Evolutionary conservation across 1,140 invertebrate genomes (phyloP), one percentile per base, ranked within the genome.

Genomic region (Lepidurus couesii): DNA sequence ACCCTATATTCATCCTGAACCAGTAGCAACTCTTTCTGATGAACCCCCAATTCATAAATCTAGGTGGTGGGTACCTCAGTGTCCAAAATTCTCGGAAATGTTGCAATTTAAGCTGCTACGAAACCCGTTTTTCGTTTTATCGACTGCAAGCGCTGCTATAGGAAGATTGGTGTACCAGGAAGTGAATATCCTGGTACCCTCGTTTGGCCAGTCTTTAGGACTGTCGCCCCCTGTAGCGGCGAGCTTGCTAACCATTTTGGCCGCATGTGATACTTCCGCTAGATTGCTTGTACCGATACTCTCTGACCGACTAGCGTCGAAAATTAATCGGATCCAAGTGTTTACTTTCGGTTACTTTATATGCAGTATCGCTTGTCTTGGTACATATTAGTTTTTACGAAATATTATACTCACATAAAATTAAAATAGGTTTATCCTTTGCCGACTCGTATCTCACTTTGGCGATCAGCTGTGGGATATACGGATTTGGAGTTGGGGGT

Each of bases 101-200:
- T 73, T 80, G 73, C 42, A 80, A 45, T 78, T 80, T 13, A 44
- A 42, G 1, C 65, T 80, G 34, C 34, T 80, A 11, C 73, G 45
- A 34, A 77, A 77, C 44, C 73, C 76, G 34, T 80, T 80, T 42
- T 80, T 80, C 73, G 47, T 80, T 16, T 24, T 80, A 16, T 65
- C 45, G 24, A 77, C 79, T 24, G 34, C 77, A 16, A 65, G n/a
- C 1, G 42, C 76, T 34, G 76, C 76, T 26, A 74, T 80, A 2
- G 79, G 79, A 6, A 65, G 79, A 21, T 76, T 80, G 43, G 42
- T 44, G 26, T 80, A 80, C 76, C 79, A 80, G 42, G 77, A 80
- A 45, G 73, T 80, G 42, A 80, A 80, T 45, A 73, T 77, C 7
- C 73, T 80, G 11, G 76, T 80, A n/a, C 79, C 79, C 9, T 74